Conservation (phyloP, 2,797 vertebrate species). For the Vipera ursinii region DNA sequence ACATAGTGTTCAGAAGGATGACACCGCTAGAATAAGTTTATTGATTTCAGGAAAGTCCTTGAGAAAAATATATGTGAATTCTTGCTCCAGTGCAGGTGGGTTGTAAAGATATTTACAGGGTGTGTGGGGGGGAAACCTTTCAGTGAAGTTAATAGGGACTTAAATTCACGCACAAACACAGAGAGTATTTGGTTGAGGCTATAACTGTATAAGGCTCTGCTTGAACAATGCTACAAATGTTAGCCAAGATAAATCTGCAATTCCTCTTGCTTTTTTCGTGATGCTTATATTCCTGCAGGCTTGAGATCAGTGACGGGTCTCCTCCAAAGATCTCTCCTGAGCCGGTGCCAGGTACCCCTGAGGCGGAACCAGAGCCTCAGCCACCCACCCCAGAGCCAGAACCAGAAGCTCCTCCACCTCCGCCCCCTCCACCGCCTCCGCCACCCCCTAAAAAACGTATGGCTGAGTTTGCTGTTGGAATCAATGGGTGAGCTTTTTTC, state of each 20-base stretch:
- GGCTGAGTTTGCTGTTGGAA: slow-evolving; percentile 80
- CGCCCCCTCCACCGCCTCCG: background rate
- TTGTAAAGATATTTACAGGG: background rate
- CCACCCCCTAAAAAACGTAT: slow-evolving; percentile 48
- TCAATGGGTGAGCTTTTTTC: slow-evolving; percentile 77
- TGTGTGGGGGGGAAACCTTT: no score
- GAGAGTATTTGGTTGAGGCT: no score
- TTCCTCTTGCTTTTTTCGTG: background rate
- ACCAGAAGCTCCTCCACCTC: background rate
- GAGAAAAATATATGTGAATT: background rate
- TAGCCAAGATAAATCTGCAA: background rate
- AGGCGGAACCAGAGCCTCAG: background rate
- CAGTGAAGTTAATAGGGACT: background rate
- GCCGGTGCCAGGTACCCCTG: background rate
- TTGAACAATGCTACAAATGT: background rate
- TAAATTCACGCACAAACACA: background rate
- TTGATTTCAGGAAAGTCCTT: background rate
- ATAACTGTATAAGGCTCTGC: background rate
- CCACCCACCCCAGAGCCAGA: background rate
- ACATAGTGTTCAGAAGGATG: background rate
- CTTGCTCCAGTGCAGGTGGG: background rate
- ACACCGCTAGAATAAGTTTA: background rate
- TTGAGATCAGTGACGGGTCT: slow-evolving; percentile 23
- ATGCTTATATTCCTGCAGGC: background rate
- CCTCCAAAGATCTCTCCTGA: slow-evolving; percentile 34